Evolutionary conservation across 2,113 vertebrate genomes (phyloP).

Genomic region (Empidonax traillii): DNA sequence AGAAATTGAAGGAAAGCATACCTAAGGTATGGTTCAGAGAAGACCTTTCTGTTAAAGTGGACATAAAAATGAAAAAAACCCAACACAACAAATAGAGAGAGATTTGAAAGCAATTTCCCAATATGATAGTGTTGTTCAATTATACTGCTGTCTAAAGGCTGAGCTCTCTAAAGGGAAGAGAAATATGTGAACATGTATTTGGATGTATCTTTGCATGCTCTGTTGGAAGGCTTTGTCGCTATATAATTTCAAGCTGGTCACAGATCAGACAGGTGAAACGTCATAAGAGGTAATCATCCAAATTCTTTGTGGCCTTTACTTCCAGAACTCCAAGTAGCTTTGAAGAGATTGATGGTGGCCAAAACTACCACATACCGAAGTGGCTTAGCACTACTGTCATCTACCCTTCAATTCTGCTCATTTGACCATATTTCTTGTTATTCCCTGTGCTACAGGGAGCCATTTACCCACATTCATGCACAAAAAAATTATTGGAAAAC

Average conservation of each 20-base stretch:
- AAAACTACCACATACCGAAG: accelerated
- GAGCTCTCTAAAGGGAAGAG: background rate
- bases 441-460: background rate
- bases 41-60: background rate
- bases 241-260: background rate
- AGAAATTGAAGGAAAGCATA: background rate
- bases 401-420: background rate
- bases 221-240: background rate
- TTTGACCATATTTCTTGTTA: background rate
- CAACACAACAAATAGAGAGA: background rate
- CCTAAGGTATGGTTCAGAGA: background rate
- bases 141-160: background rate
- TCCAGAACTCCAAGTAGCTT: background rate
- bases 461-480: background rate
- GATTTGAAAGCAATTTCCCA: background rate
- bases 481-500: background rate
- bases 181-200: background rate
- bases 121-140: background rate
- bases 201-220: background rate
- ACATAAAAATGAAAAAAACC: background rate
- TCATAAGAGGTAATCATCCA: background rate
- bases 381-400: background rate
- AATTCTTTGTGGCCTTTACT: background rate
- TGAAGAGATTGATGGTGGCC: background rate
- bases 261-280: background rate